A percentile compares a stretch with the other conserved stretches of the same genome.
These are phyloP conservation scores for Spisula solida DNA, from an alignment of 2,888 invertebrate genomes.

Conservation along the genomic window DNA sequence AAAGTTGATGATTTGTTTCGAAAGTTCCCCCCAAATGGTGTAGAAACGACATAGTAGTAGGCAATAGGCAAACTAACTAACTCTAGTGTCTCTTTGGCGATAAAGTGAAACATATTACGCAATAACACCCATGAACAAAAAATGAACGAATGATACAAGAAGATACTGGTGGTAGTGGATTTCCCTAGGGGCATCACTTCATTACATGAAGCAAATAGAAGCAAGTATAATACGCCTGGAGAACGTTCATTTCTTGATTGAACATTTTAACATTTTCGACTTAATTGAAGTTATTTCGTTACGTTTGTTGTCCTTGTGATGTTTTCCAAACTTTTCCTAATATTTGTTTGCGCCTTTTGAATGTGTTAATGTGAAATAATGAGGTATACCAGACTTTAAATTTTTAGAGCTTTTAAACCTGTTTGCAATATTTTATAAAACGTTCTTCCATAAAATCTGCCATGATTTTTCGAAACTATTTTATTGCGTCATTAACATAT, in stretches of 20 bases:
- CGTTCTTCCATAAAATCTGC: neutral
- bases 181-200: neutral
- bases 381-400: neutral
- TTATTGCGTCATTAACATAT: neutral
- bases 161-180: neutral
- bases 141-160: neutral
- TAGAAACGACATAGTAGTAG: neutral
- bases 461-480: neutral
- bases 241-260: slow-evolving; percentile 1
- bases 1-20: neutral
- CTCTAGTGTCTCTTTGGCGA: neutral
- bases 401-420: neutral
- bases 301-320: neutral
- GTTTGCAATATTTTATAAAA: neutral
- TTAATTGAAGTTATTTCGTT: neutral
- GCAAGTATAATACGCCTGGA: neutral
- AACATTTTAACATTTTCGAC: slow-evolving; percentile 3
- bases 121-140: neutral
- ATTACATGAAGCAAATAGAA: neutral
- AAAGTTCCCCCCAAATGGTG: neutral
- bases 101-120: neutral
- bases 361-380: neutral
- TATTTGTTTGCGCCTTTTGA: neutral
- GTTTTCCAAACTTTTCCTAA: neutral
- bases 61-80: neutral